These are phyloP conservation scores for Drosophila multiciliata DNA, from an alignment of 2,888 invertebrate species.

Conservation along the genomic window DNA sequence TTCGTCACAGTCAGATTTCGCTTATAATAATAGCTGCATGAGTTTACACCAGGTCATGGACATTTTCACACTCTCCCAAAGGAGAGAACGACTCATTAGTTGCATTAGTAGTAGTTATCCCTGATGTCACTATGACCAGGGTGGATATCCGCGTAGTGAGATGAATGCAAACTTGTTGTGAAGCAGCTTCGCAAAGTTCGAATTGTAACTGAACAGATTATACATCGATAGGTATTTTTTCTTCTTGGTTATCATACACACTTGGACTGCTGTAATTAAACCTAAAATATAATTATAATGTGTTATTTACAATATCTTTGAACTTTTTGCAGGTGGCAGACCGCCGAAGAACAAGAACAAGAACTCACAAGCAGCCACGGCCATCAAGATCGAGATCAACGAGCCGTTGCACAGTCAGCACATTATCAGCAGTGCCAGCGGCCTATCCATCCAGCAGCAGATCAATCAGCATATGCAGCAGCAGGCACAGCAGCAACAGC, in stretches of 20 bases:
- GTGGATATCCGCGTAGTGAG: background rate
- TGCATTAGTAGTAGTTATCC: background rate
- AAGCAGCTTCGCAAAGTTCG: background rate
- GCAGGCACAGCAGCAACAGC: conserved; percentile 67
- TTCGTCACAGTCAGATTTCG: background rate
- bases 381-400: conserved; percentile 83
- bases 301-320: background rate
- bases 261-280: background rate
- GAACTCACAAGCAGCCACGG: conserved; percentile 73
- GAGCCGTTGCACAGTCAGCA: conserved; percentile 83
- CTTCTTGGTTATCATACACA: background rate
- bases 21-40: background rate
- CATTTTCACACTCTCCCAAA: background rate
- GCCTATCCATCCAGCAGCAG: conserved; percentile 82
- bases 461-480: conserved; percentile 83
- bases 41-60: background rate
- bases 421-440: conserved; percentile 82
- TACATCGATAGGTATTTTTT: too few relatives aligned
- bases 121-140: background rate
- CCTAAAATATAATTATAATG: background rate
- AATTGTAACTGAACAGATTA: background rate
- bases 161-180: background rate
- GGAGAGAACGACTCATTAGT: background rate
- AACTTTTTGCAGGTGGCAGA: conserved; percentile 78
- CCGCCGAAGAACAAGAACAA: conserved; percentile 84